phyloP scores from a whole-genome alignment of 2,888 invertebrate species.

The Plusia festucae region DNA sequence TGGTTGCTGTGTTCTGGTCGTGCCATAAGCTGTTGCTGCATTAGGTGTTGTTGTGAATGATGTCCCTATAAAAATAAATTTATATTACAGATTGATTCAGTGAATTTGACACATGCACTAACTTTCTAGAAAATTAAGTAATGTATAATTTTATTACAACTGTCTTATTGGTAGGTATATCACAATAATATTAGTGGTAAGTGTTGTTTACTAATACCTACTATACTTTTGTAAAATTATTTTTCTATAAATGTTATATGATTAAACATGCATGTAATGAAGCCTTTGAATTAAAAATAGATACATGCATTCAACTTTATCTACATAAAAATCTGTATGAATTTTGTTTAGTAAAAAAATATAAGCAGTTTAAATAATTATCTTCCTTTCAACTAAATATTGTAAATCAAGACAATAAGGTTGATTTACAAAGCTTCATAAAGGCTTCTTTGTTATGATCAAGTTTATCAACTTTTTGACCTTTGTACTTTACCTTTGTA shows the following conservation, averaged over 20 bases:
- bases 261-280: slow-evolving; percentile 56
- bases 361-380: no score
- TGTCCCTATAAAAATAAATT: slow-evolving; percentile 71
- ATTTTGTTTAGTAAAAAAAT: no score
- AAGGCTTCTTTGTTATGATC: slow-evolving; percentile 21
- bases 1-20: slow-evolving; percentile 83
- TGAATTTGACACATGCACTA: slow-evolving; percentile 14
- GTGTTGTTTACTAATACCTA: slow-evolving; percentile 5
- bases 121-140: background rate
- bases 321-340: background rate
- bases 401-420: slow-evolving; percentile 11
- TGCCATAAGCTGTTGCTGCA: slow-evolving; percentile 86
- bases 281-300: slow-evolving; percentile 30
- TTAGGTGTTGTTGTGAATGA: slow-evolving; percentile 87
- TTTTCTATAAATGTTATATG: background rate
- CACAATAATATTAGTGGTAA: slow-evolving; percentile 7
- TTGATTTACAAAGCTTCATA: slow-evolving; percentile 11
- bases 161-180: slow-evolving; percentile 18
- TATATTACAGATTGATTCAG: background rate
- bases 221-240: background rate
- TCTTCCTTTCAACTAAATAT: no score
- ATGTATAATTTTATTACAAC: background rate
- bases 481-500: slow-evolving; percentile 32
- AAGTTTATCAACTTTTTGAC: slow-evolving; percentile 19
- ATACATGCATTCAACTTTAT: slow-evolving; percentile 33